Base-by-base conservation (phyloP, 2,113 vertebrate genomes). In the Acrocephalus arundinaceus region DNA sequence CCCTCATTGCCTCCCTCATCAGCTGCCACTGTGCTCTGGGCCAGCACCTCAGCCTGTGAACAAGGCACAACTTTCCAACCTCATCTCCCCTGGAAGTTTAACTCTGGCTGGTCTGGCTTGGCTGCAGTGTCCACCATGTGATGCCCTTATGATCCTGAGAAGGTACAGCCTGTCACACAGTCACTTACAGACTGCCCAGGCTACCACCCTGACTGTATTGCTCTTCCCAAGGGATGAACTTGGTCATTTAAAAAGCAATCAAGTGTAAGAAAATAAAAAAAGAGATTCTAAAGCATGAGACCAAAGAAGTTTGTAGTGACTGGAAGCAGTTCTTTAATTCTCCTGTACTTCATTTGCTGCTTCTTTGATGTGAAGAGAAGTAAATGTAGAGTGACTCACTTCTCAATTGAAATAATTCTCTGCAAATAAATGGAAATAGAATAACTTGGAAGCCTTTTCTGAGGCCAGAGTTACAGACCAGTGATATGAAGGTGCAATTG, bases 1-100 rank as follows among this genome's bases (percentile, higher is more conserved):
- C 58, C 39, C 27, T 85, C 24, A 43, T 0, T 73, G 49, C 65
- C 67, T 35, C 46, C 37, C 16, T 37, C 51, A 37, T 4, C 31
- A 45, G 25, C 28, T 5, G 1, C 10, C 65, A 19, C 46, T 18
- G 15, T 22, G 71, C 30, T 23, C 35, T 4, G 20, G 87, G 57
- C 13, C 87, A 78, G 4, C 5, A 6, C 30, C 39, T 37, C 72
- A n/a, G 22, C 31, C 45, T 43, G 11, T 20, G 68, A 35, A 39
- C 0, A 1, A 68, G 49, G 55, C 2, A 13, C 31, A 35, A 2
- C 30, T 75, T 82, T 7, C 57, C 66, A 71, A 2, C 51, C 79
- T 48, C 3, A 1, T 15, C 30, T 70, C 4, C 27, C 51, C 35
- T 67, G 48, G 8, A 30, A 37, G 14, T 52, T 46, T 49, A 25